These are phyloP conservation scores for Nymphalis io DNA, from an alignment of 1,140 invertebrate genomes.

Conservation along the genomic window DNA sequence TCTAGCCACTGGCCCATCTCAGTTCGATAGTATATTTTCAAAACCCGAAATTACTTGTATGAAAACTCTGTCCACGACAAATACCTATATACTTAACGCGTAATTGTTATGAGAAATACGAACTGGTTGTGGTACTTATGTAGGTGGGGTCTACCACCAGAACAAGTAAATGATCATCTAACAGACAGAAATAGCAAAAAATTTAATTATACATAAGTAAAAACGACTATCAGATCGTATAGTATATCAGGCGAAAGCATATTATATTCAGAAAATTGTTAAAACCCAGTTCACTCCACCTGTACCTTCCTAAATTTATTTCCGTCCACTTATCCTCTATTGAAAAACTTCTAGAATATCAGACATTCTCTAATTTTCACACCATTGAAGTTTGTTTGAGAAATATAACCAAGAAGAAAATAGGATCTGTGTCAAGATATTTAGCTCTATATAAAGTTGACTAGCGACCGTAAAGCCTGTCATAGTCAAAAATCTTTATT, in stretches of 20 bases:
- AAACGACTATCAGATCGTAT: background rate
- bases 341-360: background rate
- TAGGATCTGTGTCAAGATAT: background rate
- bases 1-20: background rate
- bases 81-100: too few species aligned
- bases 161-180: too few species aligned
- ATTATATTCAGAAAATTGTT: background rate
- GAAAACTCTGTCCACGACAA: too few species aligned
- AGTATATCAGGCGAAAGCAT: too few species aligned
- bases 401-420: background rate
- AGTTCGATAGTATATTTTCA: background rate
- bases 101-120: too few species aligned
- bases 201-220: too few species aligned
- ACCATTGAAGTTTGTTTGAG: background rate
- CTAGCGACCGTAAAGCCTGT: background rate
- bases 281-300: constrained; percentile 6
- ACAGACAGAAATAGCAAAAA: too few species aligned
- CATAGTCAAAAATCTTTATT: too few species aligned
- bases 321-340: background rate
- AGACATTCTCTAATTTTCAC: background rate
- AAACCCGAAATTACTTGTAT: too few species aligned
- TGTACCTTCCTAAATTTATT: constrained; percentile 2
- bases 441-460: background rate
- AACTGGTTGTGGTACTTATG: too few species aligned
- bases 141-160: too few species aligned